Base-by-base conservation (phyloP, 1,140 invertebrate genomes). In the Epicauta chinensis region DNA sequence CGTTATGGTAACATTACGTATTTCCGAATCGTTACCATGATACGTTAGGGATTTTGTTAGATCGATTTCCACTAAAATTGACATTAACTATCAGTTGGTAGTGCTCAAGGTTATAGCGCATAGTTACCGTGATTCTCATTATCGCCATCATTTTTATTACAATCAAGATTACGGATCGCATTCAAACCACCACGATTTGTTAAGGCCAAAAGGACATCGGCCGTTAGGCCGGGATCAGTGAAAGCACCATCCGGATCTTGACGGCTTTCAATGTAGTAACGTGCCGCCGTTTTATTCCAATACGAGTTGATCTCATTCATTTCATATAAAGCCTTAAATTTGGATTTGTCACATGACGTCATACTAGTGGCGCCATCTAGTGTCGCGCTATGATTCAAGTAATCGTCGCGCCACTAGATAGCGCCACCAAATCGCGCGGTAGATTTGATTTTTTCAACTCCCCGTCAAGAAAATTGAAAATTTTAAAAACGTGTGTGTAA, bases 201-300 rank as follows among this genome's bases (percentile, higher is more conserved):
- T 1, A 90, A 69, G 0, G 86, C 87, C 4, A 91, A 71, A 2
- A 90, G 77, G 3, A 85, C 84, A 56, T 86, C 83, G 2, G 86
- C 84, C 0, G 88, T 91, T 4, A 80, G 75, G 0, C 81, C 78
- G 3, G 87, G 77, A 51, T 82, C 81, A 12, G 79, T 83, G 73
- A 89, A 91, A 0, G 86, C 86, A 4, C 89, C 89, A 60, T 89
- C 85, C 1, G 77, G 67, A 15, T 77, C 75, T 70, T 91, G 89
- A 12, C 83, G 76, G 46, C 77, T 77, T n/a, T 82, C 72, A 5
- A 91, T 73, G 77, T 84, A 90, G 11, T 77, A 71, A 3, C 84
- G 73, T 1, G 87, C 87, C 0, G 83, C 81, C 0, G 86, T 83
- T 36, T 81, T 77, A 61, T 89, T 90, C 87, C 87, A 91, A 55